These are phyloP conservation scores for Hestina assimilis DNA, from an alignment of 1,140 invertebrate species.

Conservation along the genomic window DNA sequence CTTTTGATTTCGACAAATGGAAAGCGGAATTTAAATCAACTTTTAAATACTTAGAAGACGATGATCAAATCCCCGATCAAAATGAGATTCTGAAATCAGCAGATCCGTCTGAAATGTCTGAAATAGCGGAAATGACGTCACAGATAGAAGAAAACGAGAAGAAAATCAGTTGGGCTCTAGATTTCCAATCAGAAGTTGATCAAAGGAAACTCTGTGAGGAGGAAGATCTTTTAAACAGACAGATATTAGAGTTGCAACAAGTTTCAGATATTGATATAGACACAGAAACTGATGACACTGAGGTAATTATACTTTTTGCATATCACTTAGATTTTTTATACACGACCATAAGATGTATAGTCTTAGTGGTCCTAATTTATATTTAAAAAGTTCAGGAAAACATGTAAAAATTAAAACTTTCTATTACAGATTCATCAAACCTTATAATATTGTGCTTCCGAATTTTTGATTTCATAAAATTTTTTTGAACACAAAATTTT, in stretches of 20 bases:
- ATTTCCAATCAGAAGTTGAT: constrained; percentile 78
- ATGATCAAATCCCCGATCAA: constrained; percentile 62
- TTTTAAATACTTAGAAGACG: constrained; percentile 67
- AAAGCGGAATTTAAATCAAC: constrained; percentile 66
- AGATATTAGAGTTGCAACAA: constrained; percentile 87
- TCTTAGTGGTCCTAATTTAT: too few relatives aligned
- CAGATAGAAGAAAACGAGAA: constrained; percentile 76
- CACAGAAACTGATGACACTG: constrained; percentile 88
- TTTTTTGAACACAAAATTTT: too few relatives aligned
- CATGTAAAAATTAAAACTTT: too few relatives aligned
- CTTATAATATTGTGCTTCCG: too few relatives aligned
- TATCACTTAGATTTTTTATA: constrained; percentile 3
- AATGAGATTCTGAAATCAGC: constrained; percentile 62
- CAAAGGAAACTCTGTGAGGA: constrained; percentile 86
- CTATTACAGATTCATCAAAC: too few relatives aligned
- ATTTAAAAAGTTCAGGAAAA: too few relatives aligned
- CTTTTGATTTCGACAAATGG: constrained; percentile 73
- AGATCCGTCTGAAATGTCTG: constrained; percentile 72
- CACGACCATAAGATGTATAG: too few relatives aligned
- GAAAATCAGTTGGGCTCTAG: constrained; percentile 72
- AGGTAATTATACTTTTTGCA: constrained; percentile 53
- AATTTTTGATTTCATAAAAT: too few relatives aligned
- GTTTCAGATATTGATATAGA: constrained; percentile 89
- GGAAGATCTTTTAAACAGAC: constrained; percentile 88
- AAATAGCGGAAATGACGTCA: constrained; percentile 76